Conservation (phyloP, 2,888 invertebrate genomes). For the Eueremaeus valkanovi region DNA sequence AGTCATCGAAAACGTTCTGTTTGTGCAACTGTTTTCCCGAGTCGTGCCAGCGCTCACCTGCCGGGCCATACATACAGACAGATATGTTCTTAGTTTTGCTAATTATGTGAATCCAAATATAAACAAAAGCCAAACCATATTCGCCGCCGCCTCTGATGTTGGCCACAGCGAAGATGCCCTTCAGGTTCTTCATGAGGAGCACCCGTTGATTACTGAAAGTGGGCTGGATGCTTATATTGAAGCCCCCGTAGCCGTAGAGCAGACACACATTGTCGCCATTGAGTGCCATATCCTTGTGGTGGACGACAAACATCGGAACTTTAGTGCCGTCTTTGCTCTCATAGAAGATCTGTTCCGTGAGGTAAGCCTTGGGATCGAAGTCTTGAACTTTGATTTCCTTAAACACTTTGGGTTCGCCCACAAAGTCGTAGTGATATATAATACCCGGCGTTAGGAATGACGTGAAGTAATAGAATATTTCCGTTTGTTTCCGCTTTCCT, state of each 20-base stretch:
- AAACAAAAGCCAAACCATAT: too few relatives aligned
- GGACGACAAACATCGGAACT: slow-evolving; percentile 88
- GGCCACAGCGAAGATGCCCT: slow-evolving; percentile 82
- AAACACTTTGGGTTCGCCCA: slow-evolving; percentile 63
- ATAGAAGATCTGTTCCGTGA: slow-evolving; percentile 86
- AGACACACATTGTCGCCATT: slow-evolving; percentile 75
- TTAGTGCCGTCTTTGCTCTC: slow-evolving; percentile 85
- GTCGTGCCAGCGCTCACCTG: slow-evolving; percentile 39
- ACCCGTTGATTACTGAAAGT: slow-evolving; percentile 80
- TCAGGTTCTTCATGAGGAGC: slow-evolving; percentile 81
- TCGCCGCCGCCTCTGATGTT: slow-evolving; percentile 96
- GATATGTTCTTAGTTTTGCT: slow-evolving; percentile 99
- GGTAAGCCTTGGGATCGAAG: slow-evolving; percentile 71
- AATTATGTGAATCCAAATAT: slow-evolving; percentile 47
- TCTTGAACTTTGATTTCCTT: slow-evolving; percentile 79
- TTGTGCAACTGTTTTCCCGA: slow-evolving; percentile 34
- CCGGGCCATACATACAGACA: too few relatives aligned
- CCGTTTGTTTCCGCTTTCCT: slow-evolving; percentile 75
- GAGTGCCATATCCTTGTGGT: slow-evolving; percentile 57
- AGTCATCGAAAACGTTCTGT: slow-evolving; percentile 41
- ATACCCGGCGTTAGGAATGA: slow-evolving; percentile 86
- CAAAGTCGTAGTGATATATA: slow-evolving; percentile 81
- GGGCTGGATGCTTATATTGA: slow-evolving; percentile 86
- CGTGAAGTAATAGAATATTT: slow-evolving; percentile 89
- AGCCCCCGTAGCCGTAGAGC: slow-evolving; percentile 95